Base-by-base conservation (phyloP, 2,888 invertebrate species). In the Oxytorus armatus region DNA sequence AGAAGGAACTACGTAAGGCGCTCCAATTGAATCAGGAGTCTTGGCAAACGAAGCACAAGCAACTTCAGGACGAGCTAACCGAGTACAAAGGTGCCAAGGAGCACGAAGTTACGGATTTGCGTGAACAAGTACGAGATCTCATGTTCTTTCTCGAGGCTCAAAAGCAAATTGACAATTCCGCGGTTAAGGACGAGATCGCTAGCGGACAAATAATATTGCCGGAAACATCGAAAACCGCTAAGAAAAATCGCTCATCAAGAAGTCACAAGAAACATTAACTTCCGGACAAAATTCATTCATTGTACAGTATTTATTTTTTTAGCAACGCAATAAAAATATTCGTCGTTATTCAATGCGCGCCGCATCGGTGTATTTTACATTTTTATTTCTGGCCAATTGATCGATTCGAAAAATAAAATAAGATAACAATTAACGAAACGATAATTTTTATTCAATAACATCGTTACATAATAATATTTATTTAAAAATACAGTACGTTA, bases 81-180 rank as follows among this genome's bases (percentile, higher is more conserved):
- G 86, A 93, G 72, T 92, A 90, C 82, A 92, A 92, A 74, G 92
- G 89, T 8, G 53, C 82, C 1, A 94, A 94, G 83, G 93, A 94
- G 72, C 88, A 92, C 57, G 95, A 98, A 94, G 94, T 98, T n/a
- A 85, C 92, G 0, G 98, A 98, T 18, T 93, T 99, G 33, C 95
- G 96, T 84, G 99, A 99, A 87, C 98, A 99, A 93, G 94, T 99
- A 7, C 94, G 97, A 39, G 99, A 99, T 93, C 94, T 99, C 61
- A 98, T 99, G 98, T 98, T 99, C 93, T 98, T 96, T 91, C 95
- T 99, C 86, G 97, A 98, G 85, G 98, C 98, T 0, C 96, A 97
- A 90, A 93, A 94, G 55, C 93, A 94, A 85, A 94, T 95, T 65
- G 93, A 93, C 83, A 93, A 93, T 83, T 94, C 94, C 1, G 92